Evolutionary conservation across 2,888 invertebrate genomes (phyloP), one percentile per base, ranked within the genome.

Genomic region (Nemoura dubitans): DNA sequence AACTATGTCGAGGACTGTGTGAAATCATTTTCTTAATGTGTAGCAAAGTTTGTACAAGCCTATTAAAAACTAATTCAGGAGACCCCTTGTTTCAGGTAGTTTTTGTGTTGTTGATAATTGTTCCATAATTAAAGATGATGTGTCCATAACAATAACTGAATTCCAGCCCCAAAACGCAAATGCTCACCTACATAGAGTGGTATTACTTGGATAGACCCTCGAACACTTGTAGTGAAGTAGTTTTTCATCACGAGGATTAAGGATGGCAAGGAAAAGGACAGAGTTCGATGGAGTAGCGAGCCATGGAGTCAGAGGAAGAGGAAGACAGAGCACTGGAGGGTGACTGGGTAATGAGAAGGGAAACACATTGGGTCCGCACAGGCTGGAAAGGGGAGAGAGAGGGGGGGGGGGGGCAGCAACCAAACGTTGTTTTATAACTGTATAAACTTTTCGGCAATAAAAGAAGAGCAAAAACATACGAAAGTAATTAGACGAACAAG

Each of bases 401-500:
- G 81, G 81, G 81, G 28, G 28, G 27, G 26, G 16, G 25, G 28
- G 30, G n/a, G 6, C 6, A 81, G 28, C 81, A 76, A 81, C 28
- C 81, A 30, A 81, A 81, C 76, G 29, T 29, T 28, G 59, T 84
- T 84, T 84, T 84, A 84, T 84, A 59, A 76, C 84, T 84, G 84
- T 76, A 84, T 84, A 84, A 84, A 84, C 76, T 84, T 84, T 84
- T 76, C 21, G 59, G 59, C 30, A 84, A 76, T 84, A 84, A 84
- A 84, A 84, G 59, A 84, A 84, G 84, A 76, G 59, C 30, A 76
- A 84, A 84, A 84, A 84, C 84, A 84, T 84, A 84, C 84, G 76
- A 84, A 76, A 84, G 84, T 84, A 84, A 84, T 84, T 84, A 84
- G 84, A 59, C 59, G 59, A 84, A 59, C 59, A 76, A 29, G 59